These are phyloP conservation scores for Pluvianellus socialis DNA, from an alignment of 2,113 vertebrate species.

Conservation along the genomic window DNA sequence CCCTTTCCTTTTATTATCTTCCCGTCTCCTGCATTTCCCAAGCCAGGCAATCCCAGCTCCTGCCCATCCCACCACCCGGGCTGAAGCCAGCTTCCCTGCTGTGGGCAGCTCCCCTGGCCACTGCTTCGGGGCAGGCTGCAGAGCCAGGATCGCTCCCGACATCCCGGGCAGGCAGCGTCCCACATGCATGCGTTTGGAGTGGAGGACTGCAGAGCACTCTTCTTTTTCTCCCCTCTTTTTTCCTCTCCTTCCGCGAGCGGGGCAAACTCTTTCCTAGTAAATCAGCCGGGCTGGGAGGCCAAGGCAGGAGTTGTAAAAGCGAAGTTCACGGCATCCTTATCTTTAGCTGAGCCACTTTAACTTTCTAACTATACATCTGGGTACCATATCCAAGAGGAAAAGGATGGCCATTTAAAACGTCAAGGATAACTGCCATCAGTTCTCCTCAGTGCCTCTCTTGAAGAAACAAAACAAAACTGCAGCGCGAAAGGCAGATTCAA, in stretches of 20 bases:
- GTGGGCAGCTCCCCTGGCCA: not conserved
- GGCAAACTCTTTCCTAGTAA: not conserved
- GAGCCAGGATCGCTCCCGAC: not conserved
- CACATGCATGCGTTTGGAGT: rapidly evolving
- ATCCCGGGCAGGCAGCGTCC: not conserved
- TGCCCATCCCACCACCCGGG: not conserved
- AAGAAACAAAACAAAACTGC: constrained; percentile 50
- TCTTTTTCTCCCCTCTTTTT: not conserved
- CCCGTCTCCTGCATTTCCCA: not conserved
- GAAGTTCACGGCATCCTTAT: constrained; percentile 50
- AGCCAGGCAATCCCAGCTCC: not conserved
- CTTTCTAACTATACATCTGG: constrained; percentile 60
- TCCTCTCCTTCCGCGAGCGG: not conserved
- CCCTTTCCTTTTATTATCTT: not conserved
- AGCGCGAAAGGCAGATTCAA: constrained; percentile 19
- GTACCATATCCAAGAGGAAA: constrained; percentile 49
- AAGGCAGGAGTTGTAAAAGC: constrained; percentile 33
- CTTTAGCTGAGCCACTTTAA: constrained; percentile 51
- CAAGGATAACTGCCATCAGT: constrained; percentile 47
- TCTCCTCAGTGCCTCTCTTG: constrained; percentile 10
- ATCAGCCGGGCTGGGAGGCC: constrained; percentile 22
- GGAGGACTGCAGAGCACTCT: not conserved
- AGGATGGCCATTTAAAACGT: constrained; percentile 46
- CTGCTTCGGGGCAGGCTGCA: not conserved
- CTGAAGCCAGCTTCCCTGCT: not conserved